These are phyloP conservation scores for Cactoblastis cactorum DNA, from an alignment of 2,888 invertebrate genomes.

Conservation along the genomic window DNA sequence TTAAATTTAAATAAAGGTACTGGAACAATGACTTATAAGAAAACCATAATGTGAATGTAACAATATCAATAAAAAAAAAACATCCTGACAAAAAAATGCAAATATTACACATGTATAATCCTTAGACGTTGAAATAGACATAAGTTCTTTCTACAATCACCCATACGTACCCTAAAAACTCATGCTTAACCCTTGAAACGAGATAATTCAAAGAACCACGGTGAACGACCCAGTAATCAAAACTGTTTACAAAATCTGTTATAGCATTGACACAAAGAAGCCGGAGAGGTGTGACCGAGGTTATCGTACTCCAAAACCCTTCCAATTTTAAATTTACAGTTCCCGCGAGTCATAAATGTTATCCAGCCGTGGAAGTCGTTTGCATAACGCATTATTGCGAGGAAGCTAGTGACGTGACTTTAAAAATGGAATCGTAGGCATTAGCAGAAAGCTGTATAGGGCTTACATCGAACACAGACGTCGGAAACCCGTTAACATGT, in stretches of 20 bases:
- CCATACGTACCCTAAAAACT: neutral
- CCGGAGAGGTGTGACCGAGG: constrained; percentile 2
- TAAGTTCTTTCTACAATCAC: neutral
- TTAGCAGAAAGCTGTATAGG: constrained; percentile 1
- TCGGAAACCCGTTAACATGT: constrained; percentile 9
- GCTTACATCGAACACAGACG: neutral
- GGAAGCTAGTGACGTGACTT: constrained; percentile 33
- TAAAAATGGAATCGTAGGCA: constrained; percentile 20
- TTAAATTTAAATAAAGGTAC: no score
- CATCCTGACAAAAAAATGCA: no score
- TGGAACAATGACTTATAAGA: no score
- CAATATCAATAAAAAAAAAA: no score
- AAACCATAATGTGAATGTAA: no score
- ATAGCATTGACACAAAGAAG: neutral
- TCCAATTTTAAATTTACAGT: constrained; percentile 20
- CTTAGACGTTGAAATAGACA: no score
- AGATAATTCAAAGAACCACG: neutral
- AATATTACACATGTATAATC: no score
- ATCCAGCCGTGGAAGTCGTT: constrained; percentile 26
- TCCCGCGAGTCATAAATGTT: constrained; percentile 19
- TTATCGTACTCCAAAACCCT: constrained; percentile 22
- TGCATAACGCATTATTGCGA: constrained; percentile 34
- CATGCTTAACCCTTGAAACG: neutral
- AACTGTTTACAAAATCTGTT: neutral
- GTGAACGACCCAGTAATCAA: neutral